Conservation (phyloP, 1,140 invertebrate species). For the Heterodera carotae region DNA sequence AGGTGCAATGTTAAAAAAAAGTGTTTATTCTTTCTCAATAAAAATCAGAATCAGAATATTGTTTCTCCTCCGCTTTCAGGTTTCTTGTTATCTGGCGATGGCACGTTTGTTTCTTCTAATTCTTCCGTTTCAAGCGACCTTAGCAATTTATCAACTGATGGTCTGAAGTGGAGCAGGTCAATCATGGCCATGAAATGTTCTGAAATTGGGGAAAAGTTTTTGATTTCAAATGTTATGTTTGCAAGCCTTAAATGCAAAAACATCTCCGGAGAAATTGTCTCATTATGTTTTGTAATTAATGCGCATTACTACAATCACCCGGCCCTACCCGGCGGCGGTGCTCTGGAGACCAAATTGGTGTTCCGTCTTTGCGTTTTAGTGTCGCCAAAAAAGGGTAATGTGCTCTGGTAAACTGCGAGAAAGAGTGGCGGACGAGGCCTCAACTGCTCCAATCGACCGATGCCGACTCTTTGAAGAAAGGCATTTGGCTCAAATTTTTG, state of each 20-base stretch:
- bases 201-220: constrained; percentile 23
- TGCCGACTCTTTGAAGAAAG: neutral
- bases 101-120: constrained; percentile 20
- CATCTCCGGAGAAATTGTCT: neutral
- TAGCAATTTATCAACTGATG: constrained; percentile 22
- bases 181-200: constrained; percentile 38
- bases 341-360: constrained; percentile 14
- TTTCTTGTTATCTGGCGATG: neutral
- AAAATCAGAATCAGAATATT: neutral
- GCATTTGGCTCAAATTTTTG: neutral
- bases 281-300: neutral
- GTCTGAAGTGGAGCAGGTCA: constrained; percentile 19
- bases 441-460: neutral
- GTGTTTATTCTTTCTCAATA: too few species aligned
- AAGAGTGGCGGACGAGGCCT: neutral
- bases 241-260: neutral
- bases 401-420: constrained; percentile 20
- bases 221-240: constrained; percentile 4
- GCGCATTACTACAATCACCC: too few species aligned
- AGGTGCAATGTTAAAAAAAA: too few species aligned
- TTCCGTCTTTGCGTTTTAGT: neutral
- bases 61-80: constrained; percentile 4
- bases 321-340: constrained; percentile 24
- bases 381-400: constrained; percentile 15
- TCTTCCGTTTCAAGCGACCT: constrained; percentile 28